Percentiles rank a stretch among this genome's conserved stretches.
Conservation (phyloP, 2,888 invertebrate species). For the Sylvicola cinctus region DNA sequence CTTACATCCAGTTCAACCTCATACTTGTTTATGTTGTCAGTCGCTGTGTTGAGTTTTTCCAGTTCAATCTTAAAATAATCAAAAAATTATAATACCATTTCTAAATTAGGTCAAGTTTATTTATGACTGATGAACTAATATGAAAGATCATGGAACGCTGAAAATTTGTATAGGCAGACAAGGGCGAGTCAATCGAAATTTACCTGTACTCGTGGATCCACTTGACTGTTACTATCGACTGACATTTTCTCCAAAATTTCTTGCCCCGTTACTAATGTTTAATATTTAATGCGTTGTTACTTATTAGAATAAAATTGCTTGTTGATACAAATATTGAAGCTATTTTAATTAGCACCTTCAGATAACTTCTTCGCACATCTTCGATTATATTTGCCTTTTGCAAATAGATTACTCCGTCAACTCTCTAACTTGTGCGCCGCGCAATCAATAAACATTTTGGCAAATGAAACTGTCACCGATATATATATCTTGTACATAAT, state of each 20-base stretch:
- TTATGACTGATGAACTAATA: too few relatives aligned
- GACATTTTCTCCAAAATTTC: not conserved
- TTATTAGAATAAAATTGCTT: not conserved
- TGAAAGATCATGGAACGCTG: not conserved
- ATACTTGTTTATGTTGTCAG: constrained; percentile 78
- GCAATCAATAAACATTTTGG: too few relatives aligned
- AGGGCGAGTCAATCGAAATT: constrained; percentile 7
- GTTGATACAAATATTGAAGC: not conserved
- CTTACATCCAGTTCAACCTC: constrained; percentile 72
- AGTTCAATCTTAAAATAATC: constrained; percentile 45
- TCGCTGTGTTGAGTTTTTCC: constrained; percentile 73
- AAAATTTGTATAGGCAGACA: not conserved
- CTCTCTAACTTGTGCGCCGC: not conserved
- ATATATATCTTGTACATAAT: too few relatives aligned
- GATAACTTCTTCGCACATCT: too few relatives aligned
- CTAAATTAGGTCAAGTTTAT: not conserved
- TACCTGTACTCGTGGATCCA: constrained; percentile 68
- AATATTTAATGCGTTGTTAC: not conserved
- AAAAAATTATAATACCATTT: not conserved
- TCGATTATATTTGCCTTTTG: too few relatives aligned
- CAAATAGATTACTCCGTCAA: too few relatives aligned
- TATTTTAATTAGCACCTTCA: not conserved
- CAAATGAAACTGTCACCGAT: too few relatives aligned
- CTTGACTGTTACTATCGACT: constrained; percentile 37
- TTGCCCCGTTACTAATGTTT: not conserved